These are phyloP conservation scores for Artibeus lituratus DNA, from an alignment of 2,797 vertebrate genomes.

Conservation along the genomic window DNA sequence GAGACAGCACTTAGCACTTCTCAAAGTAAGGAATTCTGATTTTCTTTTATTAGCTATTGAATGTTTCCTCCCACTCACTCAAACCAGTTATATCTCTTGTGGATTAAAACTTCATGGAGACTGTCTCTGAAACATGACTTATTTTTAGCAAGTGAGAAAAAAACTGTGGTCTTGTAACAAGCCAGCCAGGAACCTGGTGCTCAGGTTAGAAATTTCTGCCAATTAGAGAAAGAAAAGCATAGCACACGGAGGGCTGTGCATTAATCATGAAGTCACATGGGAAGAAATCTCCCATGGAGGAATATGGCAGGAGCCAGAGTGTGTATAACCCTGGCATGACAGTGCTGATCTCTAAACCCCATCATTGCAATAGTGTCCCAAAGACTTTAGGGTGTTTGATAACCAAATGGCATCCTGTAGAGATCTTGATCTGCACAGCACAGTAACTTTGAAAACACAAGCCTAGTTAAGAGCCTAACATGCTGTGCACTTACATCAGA, in stretches of 20 bases:
- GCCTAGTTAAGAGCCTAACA: background rate
- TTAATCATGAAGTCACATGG: background rate
- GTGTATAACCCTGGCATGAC: background rate
- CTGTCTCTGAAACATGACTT: background rate
- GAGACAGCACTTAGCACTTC: background rate
- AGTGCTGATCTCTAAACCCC: background rate
- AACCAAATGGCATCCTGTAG: background rate
- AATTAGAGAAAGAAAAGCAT: background rate
- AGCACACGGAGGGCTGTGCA: background rate
- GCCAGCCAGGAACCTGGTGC: background rate
- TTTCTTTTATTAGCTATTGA: slow-evolving; percentile 32
- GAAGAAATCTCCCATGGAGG: background rate
- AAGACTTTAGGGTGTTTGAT: background rate
- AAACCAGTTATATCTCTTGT: background rate
- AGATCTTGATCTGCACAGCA: background rate
- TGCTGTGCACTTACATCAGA: background rate
- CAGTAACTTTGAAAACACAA: background rate
- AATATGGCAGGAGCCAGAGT: background rate
- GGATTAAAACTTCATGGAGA: slow-evolving; percentile 3
- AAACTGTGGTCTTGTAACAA: background rate
- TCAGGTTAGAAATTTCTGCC: background rate
- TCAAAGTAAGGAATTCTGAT: slow-evolving; percentile 9
- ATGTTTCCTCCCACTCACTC: background rate
- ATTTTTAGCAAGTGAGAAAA: background rate
- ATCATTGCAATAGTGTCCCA: background rate